These are phyloP conservation scores for Patella depressa DNA, from an alignment of 2,888 invertebrate species.

Conservation along the genomic window DNA sequence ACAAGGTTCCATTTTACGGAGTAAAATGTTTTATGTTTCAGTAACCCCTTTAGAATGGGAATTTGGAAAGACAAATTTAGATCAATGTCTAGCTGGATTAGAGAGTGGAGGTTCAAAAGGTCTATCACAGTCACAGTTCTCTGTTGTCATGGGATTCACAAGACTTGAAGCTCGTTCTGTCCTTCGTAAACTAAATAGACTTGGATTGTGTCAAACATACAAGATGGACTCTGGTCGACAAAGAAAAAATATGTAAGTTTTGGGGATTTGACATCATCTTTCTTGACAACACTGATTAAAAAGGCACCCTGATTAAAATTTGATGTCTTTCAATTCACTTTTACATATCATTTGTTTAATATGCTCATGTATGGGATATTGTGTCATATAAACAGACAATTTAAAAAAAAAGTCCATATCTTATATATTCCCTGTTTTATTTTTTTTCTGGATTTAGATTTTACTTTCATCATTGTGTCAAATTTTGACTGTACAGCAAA, in stretches of 20 bases:
- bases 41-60: constrained; percentile 23
- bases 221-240: constrained; percentile 33
- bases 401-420: no score
- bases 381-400: no score
- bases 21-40: neutral
- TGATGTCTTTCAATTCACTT: no score
- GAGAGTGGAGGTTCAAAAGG: constrained; percentile 74
- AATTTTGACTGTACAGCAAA: no score
- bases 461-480: no score
- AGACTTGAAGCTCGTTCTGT: constrained; percentile 54
- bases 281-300: no score
- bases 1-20: no score
- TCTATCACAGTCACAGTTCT: constrained; percentile 71
- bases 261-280: neutral
- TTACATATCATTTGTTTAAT: no score
- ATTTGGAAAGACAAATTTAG: constrained; percentile 67
- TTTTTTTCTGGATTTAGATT: no score
- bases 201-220: constrained; percentile 29
- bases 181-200: constrained; percentile 30
- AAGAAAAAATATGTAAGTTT: constrained; percentile 40
- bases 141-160: constrained; percentile 47
- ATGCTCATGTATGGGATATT: no score
- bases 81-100: constrained; percentile 75
- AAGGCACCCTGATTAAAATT: no score
- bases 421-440: no score